Evolutionary conservation across 2,888 invertebrate genomes (phyloP).

Genomic region (Drosophila borborema): DNA sequence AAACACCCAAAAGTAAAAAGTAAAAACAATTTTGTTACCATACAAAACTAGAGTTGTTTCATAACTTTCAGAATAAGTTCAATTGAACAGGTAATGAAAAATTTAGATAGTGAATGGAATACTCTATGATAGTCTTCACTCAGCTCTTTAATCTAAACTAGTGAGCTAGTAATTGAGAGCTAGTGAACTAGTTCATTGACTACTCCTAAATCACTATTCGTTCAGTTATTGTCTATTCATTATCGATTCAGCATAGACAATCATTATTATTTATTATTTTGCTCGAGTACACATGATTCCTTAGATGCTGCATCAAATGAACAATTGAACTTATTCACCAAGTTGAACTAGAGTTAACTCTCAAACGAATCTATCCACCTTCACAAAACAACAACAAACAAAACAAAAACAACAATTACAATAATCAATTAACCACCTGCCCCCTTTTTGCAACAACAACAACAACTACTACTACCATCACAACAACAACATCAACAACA

Average conservation of each 20-base stretch:
- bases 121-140: not conserved
- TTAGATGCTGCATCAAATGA: not conserved
- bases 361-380: slow-evolving; percentile 5
- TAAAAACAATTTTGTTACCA: slow-evolving; percentile 32
- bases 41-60: slow-evolving; percentile 17
- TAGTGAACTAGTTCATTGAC: not conserved
- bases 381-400: slow-evolving; percentile 38
- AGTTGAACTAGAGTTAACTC: slow-evolving; percentile 2
- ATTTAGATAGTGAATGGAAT: not conserved
- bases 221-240: not conserved
- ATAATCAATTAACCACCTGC: slow-evolving; percentile 74
- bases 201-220: not conserved
- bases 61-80: slow-evolving; percentile 8
- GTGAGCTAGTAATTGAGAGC: not conserved
- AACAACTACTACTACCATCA: slow-evolving; percentile 32
- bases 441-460: slow-evolving; percentile 76
- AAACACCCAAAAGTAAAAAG: slow-evolving; percentile 31
- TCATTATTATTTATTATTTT: not conserved
- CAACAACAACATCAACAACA: slow-evolving; percentile 22
- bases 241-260: not conserved
- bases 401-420: slow-evolving; percentile 56
- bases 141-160: not conserved
- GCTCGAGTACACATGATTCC: too few species aligned
- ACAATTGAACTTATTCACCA: slow-evolving; percentile 6
- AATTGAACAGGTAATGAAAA: not conserved